These are phyloP conservation scores for Herminia tarsipennalis DNA, from an alignment of 2,888 invertebrate species.

Conservation along the genomic window DNA sequence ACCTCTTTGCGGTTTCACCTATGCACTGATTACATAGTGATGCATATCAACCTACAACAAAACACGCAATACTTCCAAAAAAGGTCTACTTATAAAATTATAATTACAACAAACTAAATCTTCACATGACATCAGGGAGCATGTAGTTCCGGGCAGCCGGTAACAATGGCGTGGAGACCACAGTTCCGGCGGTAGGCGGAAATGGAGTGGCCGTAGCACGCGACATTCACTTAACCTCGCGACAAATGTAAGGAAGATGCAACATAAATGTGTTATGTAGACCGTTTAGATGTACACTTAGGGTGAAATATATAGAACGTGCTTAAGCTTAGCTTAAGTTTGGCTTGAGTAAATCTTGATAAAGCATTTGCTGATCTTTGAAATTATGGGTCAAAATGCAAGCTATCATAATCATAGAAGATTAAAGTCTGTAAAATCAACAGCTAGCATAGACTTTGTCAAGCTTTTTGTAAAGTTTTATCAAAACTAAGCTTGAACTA, in stretches of 20 bases:
- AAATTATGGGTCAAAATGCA: no score
- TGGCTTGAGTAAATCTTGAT: no score
- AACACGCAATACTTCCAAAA: no score
- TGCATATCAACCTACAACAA: no score
- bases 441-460: no score
- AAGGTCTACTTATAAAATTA: no score
- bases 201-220: constrained; percentile 43
- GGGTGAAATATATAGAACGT: not conserved
- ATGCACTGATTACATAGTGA: no score
- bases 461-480: no score
- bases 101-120: constrained; percentile 22
- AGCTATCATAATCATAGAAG: no score
- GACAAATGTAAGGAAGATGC: constrained; percentile 45
- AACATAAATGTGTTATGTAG: constrained; percentile 1
- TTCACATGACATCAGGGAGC: constrained; percentile 22
- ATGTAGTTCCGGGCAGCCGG: constrained; percentile 32
- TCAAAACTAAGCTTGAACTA: no score
- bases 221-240: constrained; percentile 45
- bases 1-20: no score
- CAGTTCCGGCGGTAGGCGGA: constrained; percentile 51
- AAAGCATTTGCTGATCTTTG: no score
- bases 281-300: not conserved
- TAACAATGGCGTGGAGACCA: constrained; percentile 44
- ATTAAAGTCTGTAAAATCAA: not conserved
- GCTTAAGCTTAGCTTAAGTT: not conserved